Evolutionary conservation across 2,797 vertebrate species (phyloP).

Genomic region (Poeciliopsis paucimaculata): DNA sequence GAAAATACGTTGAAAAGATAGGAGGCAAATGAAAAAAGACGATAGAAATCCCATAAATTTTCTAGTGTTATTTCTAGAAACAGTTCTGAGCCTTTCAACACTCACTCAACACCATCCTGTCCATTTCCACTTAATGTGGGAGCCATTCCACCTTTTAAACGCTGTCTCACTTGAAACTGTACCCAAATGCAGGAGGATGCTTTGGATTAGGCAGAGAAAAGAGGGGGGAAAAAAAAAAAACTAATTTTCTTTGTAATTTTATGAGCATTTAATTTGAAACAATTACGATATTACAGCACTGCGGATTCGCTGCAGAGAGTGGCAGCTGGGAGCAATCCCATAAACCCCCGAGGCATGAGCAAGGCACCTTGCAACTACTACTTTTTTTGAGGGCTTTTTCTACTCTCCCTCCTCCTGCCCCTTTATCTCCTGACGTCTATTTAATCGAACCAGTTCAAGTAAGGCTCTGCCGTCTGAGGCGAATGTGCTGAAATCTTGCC

Average conservation of each 20-base stretch:
- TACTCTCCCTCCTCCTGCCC: slow-evolving; percentile 18
- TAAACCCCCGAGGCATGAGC: slow-evolving; percentile 75
- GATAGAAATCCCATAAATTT: slow-evolving; percentile 8
- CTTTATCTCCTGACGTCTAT: slow-evolving; percentile 46
- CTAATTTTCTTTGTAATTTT: slow-evolving; percentile 79
- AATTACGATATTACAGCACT: slow-evolving; percentile 78
- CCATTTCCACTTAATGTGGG: slow-evolving; percentile 59
- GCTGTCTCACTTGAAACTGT: slow-evolving; percentile 56
- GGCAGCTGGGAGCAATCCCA: slow-evolving; percentile 81
- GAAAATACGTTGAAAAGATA: background rate
- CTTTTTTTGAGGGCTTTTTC: slow-evolving; percentile 11
- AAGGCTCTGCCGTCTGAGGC: slow-evolving; percentile 45
- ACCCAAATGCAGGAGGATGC: slow-evolving; percentile 76
- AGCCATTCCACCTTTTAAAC: slow-evolving; percentile 69
- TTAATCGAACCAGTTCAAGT: slow-evolving; percentile 51
- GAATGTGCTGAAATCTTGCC: slow-evolving; percentile 54
- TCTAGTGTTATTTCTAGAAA: slow-evolving; percentile 15
- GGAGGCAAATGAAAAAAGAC: background rate
- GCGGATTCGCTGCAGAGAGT: slow-evolving; percentile 70
- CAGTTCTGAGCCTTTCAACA: slow-evolving; percentile 64
- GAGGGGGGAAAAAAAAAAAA: slow-evolving; percentile 39
- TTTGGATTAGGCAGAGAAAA: slow-evolving; percentile 68
- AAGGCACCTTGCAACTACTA: slow-evolving; percentile 65
- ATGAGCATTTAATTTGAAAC: slow-evolving; percentile 82
- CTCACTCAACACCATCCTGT: slow-evolving; percentile 46